Evolutionary conservation across 2,888 invertebrate genomes (phyloP).

Genomic region (Hyalella azteca): DNA sequence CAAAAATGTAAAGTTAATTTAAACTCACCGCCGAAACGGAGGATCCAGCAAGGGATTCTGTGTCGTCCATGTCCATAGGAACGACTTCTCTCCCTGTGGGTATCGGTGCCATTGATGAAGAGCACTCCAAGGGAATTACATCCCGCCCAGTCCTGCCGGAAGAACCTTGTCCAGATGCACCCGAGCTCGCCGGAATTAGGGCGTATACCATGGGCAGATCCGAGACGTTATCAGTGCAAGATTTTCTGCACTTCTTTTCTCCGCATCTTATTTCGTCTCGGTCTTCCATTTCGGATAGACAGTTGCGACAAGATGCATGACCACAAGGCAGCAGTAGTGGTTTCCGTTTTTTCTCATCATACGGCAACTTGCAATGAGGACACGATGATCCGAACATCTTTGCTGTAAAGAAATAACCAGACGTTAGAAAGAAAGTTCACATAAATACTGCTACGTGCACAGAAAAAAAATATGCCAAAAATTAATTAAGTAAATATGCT

Average conservation of each 20-base stretch:
- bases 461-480: too few species aligned
- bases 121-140: too few species aligned
- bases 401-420: too few species aligned
- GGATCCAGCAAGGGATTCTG: not conserved
- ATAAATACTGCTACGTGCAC: too few species aligned
- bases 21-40: not conserved
- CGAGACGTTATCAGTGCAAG: not conserved
- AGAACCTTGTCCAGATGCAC: not conserved
- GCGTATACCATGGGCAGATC: conserved; percentile 10
- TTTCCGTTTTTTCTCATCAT: not conserved
- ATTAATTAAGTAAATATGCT: too few species aligned
- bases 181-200: not conserved
- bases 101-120: too few species aligned
- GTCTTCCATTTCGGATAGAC: conserved; percentile 8
- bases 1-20: not conserved
- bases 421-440: too few species aligned
- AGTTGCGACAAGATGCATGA: not conserved
- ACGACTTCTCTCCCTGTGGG: not conserved
- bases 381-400: too few species aligned
- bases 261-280: not conserved
- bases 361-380: conserved; percentile 2
- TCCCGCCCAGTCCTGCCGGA: not conserved
- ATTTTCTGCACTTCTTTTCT: not conserved
- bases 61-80: not conserved
- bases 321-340: not conserved